Percentiles rank a stretch among this genome's conserved stretches.
Evolutionary conservation across 37 sponge, comb jelly and placozoan genomes (phyloP).

Genomic region (Beroe forskalii): DNA sequence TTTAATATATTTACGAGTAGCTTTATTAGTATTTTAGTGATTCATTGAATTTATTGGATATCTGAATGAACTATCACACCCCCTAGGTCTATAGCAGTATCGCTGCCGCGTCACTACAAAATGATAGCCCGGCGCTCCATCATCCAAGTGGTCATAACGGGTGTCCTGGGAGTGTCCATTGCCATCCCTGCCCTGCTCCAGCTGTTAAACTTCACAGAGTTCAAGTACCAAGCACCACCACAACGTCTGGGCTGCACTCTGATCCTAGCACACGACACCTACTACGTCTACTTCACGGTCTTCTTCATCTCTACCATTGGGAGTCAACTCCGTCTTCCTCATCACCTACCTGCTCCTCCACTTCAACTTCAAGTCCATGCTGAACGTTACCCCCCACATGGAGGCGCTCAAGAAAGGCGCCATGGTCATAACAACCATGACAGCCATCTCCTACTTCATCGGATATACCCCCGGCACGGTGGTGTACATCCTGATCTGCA

Average conservation of each 20-base stretch:
- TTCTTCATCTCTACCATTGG: conserved; percentile 12
- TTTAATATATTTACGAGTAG: too few species aligned
- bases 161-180: not conserved
- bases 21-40: too few species aligned
- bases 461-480: conserved; percentile 3
- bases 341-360: conserved; percentile 9
- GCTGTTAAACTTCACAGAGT: not conserved
- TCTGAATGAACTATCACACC: not conserved
- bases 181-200: not conserved
- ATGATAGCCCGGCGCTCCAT: not conserved
- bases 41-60: too few species aligned
- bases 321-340: not conserved
- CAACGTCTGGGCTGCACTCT: conserved; percentile 36
- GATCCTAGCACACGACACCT: not conserved
- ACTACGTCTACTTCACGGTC: conserved; percentile 15
- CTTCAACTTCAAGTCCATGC: not conserved
- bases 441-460: conserved; percentile 18
- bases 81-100: not conserved
- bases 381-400: not conserved
- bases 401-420: conserved; percentile 15
- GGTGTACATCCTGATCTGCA: not conserved
- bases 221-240: not conserved
- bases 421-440: not conserved
- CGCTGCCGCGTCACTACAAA: conserved; percentile 22
- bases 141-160: not conserved